Percentiles rank a stretch among this genome's conserved stretches.
Conservation (phyloP, 1,140 invertebrate genomes). For the Bicyclus anynana region DNA sequence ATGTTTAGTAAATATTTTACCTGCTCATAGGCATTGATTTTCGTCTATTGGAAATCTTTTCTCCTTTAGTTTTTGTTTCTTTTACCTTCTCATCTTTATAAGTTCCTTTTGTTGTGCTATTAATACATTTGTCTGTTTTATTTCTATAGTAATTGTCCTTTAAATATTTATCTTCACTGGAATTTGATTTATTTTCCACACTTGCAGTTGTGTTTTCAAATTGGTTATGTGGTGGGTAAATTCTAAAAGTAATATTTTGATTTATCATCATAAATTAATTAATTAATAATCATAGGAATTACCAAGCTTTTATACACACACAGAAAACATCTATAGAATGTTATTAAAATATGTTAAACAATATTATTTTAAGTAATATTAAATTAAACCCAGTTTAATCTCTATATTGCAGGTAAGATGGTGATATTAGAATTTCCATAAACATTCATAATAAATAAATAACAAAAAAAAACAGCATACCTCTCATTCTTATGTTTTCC, state of each 20-base stretch:
- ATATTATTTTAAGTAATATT: too few species aligned
- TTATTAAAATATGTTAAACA: too few species aligned
- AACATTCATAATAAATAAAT: too few species aligned
- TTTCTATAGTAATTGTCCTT: not conserved
- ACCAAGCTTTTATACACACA: too few species aligned
- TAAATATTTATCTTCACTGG: conserved; percentile 2
- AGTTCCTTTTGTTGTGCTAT: conserved; percentile 2
- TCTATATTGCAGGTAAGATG: too few species aligned
- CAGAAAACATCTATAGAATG: too few species aligned
- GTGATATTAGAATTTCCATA: too few species aligned
- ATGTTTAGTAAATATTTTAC: not conserved
- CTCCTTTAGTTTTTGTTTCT: conserved; percentile 5
- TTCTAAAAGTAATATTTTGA: not conserved
- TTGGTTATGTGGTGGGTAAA: not conserved
- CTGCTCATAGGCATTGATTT: conserved; percentile 31
- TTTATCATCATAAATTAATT: not conserved
- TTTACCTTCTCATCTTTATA: conserved; percentile 15
- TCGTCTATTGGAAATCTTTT: conserved; percentile 38
- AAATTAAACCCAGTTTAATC: too few species aligned
- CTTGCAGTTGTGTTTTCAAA: conserved; percentile 1
- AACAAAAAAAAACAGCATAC: too few species aligned
- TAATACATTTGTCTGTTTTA: conserved; percentile 9
- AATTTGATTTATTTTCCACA: conserved; percentile 5
- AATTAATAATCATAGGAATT: too few species aligned
- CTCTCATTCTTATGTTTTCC: not conserved